phyloP scores from a whole-genome alignment of 2,797 vertebrate species.

The Remorina albescens region DNA sequence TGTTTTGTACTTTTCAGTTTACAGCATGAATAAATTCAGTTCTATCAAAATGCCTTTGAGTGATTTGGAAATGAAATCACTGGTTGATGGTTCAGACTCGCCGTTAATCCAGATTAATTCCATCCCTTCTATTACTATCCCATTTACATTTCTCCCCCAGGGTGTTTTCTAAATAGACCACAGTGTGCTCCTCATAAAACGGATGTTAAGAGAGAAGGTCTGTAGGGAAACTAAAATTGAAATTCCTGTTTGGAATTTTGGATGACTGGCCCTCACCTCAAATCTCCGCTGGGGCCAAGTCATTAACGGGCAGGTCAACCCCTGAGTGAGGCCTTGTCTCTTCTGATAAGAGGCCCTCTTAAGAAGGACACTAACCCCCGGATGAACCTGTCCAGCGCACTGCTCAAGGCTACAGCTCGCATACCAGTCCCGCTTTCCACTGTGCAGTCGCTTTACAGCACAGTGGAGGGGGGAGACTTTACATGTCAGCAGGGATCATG shows the following conservation, averaged over 20 bases:
- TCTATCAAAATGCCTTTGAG: background rate
- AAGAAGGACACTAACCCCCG: constrained; percentile 61
- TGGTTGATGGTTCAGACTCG: constrained; percentile 7
- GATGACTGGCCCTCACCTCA: constrained; percentile 53
- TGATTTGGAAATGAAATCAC: constrained; percentile 13
- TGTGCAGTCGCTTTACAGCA: constrained; percentile 31
- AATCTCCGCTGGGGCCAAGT: constrained; percentile 61
- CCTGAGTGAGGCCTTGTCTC: constrained; percentile 66
- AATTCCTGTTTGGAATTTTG: constrained; percentile 52
- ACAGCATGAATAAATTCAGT: background rate
- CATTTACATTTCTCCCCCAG: constrained; percentile 48
- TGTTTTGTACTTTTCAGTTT: background rate
- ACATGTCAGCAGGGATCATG: background rate
- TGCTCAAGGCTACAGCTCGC: constrained; percentile 53
- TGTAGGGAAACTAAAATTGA: constrained; percentile 61
- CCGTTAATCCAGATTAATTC: constrained; percentile 37
- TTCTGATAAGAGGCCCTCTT: constrained; percentile 70
- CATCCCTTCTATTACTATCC: constrained; percentile 53
- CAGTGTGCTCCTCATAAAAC: constrained; percentile 72
- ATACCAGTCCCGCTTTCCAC: constrained; percentile 12
- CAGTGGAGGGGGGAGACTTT: constrained; percentile 3
- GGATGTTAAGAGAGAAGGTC: constrained; percentile 63
- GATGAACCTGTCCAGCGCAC: constrained; percentile 60
- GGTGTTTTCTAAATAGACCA: constrained; percentile 76
- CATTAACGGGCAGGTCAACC: constrained; percentile 61